These are phyloP conservation scores for Catharus minimus DNA, from an alignment of 2,113 vertebrate species.

Conservation along the genomic window DNA sequence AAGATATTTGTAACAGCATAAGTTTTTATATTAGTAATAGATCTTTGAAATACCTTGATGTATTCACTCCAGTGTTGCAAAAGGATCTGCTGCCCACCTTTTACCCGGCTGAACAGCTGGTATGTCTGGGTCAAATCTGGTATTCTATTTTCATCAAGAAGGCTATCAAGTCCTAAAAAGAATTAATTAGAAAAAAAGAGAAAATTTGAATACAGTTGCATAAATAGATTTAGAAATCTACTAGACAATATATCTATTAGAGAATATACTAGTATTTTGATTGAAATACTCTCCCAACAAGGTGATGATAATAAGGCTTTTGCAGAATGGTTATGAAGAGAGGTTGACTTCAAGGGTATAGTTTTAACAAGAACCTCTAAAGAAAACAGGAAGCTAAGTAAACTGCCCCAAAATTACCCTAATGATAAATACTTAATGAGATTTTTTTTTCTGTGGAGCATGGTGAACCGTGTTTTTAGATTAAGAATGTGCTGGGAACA, in stretches of 20 bases:
- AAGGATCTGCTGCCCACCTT: constrained; percentile 78
- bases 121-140: constrained; percentile 80
- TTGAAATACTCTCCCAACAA: neutral
- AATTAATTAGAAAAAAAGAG: neutral
- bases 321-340: neutral
- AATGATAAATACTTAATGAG: neutral
- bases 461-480: neutral
- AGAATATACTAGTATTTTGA: neutral
- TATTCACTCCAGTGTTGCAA: constrained; percentile 84
- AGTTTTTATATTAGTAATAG: neutral
- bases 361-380: neutral
- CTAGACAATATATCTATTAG: neutral
- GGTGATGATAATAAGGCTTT: neutral
- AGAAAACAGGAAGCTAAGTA: neutral
- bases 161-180: constrained; percentile 76
- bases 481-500: neutral
- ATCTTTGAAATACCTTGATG: constrained; percentile 76
- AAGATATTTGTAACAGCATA: neutral
- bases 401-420: neutral
- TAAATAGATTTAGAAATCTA: neutral
- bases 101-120: constrained; percentile 81
- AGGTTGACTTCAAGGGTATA: neutral
- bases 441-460: neutral
- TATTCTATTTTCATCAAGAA: constrained; percentile 81
- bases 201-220: neutral